These are phyloP conservation scores for Trematocara caparti DNA, from an alignment of 2,797 vertebrate genomes.

Conservation along the genomic window DNA sequence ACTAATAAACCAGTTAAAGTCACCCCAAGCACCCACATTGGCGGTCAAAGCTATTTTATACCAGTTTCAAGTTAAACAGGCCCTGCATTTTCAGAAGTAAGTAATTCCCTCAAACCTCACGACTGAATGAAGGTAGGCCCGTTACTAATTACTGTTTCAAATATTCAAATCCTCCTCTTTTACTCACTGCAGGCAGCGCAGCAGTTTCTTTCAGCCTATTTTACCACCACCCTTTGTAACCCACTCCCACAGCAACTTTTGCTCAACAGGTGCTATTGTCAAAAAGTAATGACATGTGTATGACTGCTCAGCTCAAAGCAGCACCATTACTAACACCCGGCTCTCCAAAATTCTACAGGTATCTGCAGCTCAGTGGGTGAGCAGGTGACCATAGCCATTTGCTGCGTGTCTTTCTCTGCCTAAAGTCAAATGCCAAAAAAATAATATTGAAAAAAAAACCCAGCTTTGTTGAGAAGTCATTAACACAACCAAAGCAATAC, in stretches of 20 bases:
- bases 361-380: not conserved
- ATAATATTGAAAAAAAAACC: accelerated
- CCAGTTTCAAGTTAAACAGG: not conserved
- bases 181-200: not conserved
- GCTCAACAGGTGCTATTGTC: not conserved
- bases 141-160: not conserved
- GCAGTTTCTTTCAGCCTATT: not conserved
- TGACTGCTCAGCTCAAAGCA: not conserved
- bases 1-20: not conserved
- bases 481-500: not conserved
- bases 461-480: not conserved
- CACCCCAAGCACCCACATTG: not conserved
- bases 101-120: not conserved
- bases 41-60: not conserved
- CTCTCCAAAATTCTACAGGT: not conserved
- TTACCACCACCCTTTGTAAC: not conserved
- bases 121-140: not conserved
- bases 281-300: not conserved
- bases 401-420: not conserved
- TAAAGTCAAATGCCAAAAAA: not conserved
- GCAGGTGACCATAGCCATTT: not conserved
- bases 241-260: not conserved
- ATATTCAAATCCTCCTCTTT: not conserved
- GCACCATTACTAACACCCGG: not conserved
- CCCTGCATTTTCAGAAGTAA: not conserved